These are phyloP conservation scores for Enteromius afrohamiltoni DNA, from an alignment of 2,797 vertebrate genomes.

Conservation along the genomic window DNA sequence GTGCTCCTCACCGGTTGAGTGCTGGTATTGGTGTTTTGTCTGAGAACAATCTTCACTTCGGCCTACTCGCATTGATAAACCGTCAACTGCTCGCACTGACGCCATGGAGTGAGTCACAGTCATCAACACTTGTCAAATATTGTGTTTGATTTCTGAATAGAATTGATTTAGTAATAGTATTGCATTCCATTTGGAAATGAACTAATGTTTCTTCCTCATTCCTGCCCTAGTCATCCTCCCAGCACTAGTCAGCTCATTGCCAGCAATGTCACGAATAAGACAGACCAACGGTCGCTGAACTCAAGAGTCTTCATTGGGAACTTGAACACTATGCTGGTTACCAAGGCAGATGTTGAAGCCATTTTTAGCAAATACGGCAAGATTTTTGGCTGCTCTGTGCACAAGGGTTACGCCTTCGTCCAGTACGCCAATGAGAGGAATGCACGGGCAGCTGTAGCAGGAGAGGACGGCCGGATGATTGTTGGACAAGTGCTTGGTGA, in stretches of 20 bases:
- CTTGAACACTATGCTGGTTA: slow-evolving; percentile 94
- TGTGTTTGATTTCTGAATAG: not conserved
- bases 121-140: slow-evolving; percentile 32
- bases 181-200: not conserved
- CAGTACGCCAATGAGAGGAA: slow-evolving; percentile 90
- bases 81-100: slow-evolving; percentile 61
- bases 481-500: slow-evolving; percentile 91
- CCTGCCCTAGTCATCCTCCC: slow-evolving; percentile 56
- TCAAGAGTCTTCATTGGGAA: slow-evolving; percentile 94
- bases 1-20: slow-evolving; percentile 61
- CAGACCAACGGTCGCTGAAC: slow-evolving; percentile 90
- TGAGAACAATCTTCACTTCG: slow-evolving; percentile 67
- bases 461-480: slow-evolving; percentile 91
- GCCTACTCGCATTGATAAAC: slow-evolving; percentile 67
- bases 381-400: slow-evolving; percentile 93
- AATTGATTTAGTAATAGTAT: not conserved
- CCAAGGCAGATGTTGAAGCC: slow-evolving; percentile 91
- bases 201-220: not conserved
- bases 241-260: slow-evolving; percentile 81
- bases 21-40: slow-evolving; percentile 62
- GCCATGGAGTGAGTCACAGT: slow-evolving; percentile 59
- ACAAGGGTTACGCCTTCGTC: slow-evolving; percentile 95
- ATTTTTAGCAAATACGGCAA: slow-evolving; percentile 95
- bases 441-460: slow-evolving; percentile 84
- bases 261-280: slow-evolving; percentile 95